These are phyloP conservation scores for Corydoras sp. DNA, from an alignment of 2,113 vertebrate genomes.

Conservation along the genomic window DNA sequence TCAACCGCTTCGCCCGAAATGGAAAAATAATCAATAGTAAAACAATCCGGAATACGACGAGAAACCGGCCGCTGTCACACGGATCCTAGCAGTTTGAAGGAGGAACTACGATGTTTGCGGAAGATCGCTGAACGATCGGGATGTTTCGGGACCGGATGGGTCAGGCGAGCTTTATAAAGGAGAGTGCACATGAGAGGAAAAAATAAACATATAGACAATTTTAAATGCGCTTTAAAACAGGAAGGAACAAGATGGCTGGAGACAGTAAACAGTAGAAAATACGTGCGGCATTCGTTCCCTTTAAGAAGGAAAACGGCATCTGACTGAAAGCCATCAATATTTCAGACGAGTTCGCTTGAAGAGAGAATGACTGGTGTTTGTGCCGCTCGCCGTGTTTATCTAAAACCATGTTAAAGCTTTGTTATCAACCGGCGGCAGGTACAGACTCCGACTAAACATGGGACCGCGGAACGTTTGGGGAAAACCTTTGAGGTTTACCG, in stretches of 20 bases:
- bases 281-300: constrained; percentile 47
- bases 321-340: constrained; percentile 39
- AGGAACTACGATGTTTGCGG: constrained; percentile 40
- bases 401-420: constrained; percentile 21
- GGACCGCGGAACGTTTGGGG: constrained; percentile 43
- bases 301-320: constrained; percentile 49
- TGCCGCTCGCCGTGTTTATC: constrained; percentile 15
- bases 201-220: constrained; percentile 58
- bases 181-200: constrained; percentile 55
- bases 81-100: constrained; percentile 37
- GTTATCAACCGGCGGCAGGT: constrained; percentile 40
- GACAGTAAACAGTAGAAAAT: constrained; percentile 39
- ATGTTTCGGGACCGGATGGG: constrained; percentile 24
- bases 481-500: constrained; percentile 32
- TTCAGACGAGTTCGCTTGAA: constrained; percentile 35
- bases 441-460: constrained; percentile 45
- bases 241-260: constrained; percentile 29
- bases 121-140: constrained; percentile 23
- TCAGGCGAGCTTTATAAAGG: constrained; percentile 30
- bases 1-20: constrained; percentile 33
- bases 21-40: constrained; percentile 40
- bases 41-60: constrained; percentile 37
- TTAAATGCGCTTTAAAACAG: constrained; percentile 41
- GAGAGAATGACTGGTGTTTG: constrained; percentile 29
- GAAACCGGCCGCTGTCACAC: constrained; percentile 14